Percentiles rank a stretch among this genome's conserved stretches.
Evolutionary conservation across 2,797 vertebrate genomes (phyloP).

Genomic region (Tokudaia tokunoshimensis): DNA sequence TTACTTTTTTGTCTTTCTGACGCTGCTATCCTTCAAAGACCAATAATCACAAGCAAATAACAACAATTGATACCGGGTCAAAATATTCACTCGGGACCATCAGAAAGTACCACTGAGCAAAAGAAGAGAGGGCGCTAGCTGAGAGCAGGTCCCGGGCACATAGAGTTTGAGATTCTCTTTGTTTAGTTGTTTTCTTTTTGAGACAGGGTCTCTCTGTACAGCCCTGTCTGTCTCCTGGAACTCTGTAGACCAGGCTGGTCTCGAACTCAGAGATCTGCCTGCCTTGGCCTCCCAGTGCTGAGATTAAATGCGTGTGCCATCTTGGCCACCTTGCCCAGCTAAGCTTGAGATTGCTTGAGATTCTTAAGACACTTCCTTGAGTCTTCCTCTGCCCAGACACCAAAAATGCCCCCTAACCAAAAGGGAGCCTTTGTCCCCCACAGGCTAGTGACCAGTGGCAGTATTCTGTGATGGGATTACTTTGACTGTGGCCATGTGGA

Average conservation of each 20-base stretch:
- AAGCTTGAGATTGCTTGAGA: not conserved
- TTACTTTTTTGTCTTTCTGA: not conserved
- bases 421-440: constrained; percentile 16
- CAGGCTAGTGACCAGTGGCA: not conserved
- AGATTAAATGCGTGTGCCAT: not conserved
- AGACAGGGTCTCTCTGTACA: not conserved
- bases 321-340: not conserved
- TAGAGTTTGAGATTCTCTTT: not conserved
- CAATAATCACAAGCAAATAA: not conserved
- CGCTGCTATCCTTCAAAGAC: not conserved
- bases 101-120: not conserved
- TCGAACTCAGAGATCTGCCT: not conserved
- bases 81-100: not conserved
- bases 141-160: not conserved
- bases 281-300: not conserved
- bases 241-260: not conserved
- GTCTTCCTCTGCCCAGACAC: not conserved
- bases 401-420: not conserved
- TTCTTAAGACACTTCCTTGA: not conserved
- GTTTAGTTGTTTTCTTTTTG: not conserved
- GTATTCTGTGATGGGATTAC: constrained; percentile 39
- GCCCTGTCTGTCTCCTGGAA: not conserved
- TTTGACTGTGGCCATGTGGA: constrained; percentile 79
- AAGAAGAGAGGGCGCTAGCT: not conserved
- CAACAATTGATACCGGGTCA: not conserved